A percentile compares a stretch with the other conserved stretches of the same genome.
Evolutionary conservation across 2,113 vertebrate species (phyloP).

Genomic region (Isichthys henryi): DNA sequence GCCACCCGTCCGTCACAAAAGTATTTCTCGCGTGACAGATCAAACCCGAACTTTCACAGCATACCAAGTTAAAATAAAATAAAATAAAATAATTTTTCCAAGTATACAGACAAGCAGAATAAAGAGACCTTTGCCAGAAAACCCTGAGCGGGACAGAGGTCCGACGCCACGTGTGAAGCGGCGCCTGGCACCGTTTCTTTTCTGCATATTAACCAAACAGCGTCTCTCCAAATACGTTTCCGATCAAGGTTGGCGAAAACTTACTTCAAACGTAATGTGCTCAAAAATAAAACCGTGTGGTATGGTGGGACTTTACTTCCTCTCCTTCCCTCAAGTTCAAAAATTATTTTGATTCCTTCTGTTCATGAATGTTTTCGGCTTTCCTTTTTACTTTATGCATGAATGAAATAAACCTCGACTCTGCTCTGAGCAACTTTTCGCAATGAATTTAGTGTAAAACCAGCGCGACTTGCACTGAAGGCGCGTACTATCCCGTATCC

Average conservation of each 20-base stretch:
- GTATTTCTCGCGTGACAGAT: background rate
- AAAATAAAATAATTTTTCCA: background rate
- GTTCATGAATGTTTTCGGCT: background rate
- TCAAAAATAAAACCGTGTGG: background rate
- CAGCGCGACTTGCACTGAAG: background rate
- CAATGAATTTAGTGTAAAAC: background rate
- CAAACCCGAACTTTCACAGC: background rate
- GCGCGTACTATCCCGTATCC: background rate
- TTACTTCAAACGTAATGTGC: constrained; percentile 2
- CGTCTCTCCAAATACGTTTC: background rate
- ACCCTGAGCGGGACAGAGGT: background rate
- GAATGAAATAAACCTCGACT: background rate
- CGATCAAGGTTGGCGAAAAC: background rate
- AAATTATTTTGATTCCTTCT: background rate
- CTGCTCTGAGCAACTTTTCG: constrained; percentile 2
- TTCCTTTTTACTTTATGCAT: background rate
- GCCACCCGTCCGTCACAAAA: background rate
- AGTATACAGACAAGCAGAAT: background rate
- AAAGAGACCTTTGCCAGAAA: background rate
- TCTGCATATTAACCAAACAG: background rate
- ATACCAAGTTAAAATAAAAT: background rate
- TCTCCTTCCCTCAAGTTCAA: background rate
- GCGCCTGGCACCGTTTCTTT: background rate
- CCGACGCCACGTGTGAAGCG: background rate
- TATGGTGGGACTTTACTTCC: background rate